Evolutionary conservation across 2,888 invertebrate species (phyloP), one percentile per base, ranked within the genome.

Genomic region (Orthonevra nobilis): DNA sequence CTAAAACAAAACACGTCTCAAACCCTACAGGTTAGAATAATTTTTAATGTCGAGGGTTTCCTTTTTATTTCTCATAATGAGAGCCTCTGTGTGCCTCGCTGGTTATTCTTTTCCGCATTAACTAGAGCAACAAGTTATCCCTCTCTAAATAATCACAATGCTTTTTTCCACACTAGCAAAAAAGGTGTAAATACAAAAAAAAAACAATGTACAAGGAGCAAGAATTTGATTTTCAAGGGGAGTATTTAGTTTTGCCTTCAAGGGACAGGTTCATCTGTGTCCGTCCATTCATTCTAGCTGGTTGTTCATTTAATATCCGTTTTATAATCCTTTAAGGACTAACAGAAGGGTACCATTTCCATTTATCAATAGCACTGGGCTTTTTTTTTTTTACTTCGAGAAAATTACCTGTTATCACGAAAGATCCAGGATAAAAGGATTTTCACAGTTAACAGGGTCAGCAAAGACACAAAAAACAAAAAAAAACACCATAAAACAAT

Each of bases 281-380:
- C 38, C 42, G 38, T 10, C 23, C 5, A 50, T 44, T 34, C 40
- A 48, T 30, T 61, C 48, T 56, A 48, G 61, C 46, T 19, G 23
- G 54, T 36, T 77, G 69, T 64, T 63, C 63, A 70, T 75, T 70
- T 77, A 64, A 70, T 70, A 75, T 70, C 69, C 48, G 56, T 75
- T 75, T 77, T 77, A 77, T 77, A 77, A 70, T 56, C 50, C 42
- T 42, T 50, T 10, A 42, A 48, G 42, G 36, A 50, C 10, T 7
- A 50, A 58, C 10, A 69, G 70, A 64, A 50, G 63, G 56, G 50
- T 28, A 36, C 50, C 36, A 7, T 70, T 70, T 63, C 30, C 34
- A 64, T 75, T 75, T 63, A 70, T 75, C 50, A 70, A 50, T 69
- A 28, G 19, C 52, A 54, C 14, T 10, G 20, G 2, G 15, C 2